A percentile compares a stretch with the other conserved stretches of the same genome.
Evolutionary conservation across 2,888 invertebrate species (phyloP).

Genomic region (Eupsilia transversa): DNA sequence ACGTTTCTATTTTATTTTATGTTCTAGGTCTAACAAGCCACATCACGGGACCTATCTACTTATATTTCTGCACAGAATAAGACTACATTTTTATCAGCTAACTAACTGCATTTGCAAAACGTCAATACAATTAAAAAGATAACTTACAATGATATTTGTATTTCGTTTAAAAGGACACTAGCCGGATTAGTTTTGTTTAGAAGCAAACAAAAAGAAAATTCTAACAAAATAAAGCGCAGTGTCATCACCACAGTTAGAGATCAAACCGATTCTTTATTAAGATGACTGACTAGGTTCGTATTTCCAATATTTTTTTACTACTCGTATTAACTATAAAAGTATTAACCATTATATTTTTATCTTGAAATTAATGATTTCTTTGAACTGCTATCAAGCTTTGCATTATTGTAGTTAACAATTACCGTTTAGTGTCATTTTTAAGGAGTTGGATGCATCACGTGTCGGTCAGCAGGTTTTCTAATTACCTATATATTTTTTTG

Average conservation of each 20-base stretch:
- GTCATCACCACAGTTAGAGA: constrained; percentile 15
- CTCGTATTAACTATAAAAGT: too few relatives aligned
- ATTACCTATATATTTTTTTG: background rate
- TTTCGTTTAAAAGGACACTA: background rate
- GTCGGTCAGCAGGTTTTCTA: background rate
- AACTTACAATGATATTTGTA: background rate
- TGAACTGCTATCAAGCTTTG: constrained; percentile 28
- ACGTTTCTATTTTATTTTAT: background rate
- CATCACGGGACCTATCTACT: background rate
- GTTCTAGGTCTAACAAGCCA: background rate
- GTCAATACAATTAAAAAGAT: constrained; percentile 17
- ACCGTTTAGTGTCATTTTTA: constrained; percentile 23
- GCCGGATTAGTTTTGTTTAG: background rate
- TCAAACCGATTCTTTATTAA: constrained; percentile 32
- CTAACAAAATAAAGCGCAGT: constrained; percentile 12
- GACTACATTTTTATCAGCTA: background rate
- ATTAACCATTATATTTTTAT: constrained; percentile 11
- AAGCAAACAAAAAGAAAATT: background rate
- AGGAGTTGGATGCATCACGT: constrained; percentile 6
- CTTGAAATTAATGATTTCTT: constrained; percentile 37
- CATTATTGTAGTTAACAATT: constrained; percentile 21
- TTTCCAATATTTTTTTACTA: constrained; percentile 38
- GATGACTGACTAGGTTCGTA: constrained; percentile 22
- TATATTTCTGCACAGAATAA: background rate
- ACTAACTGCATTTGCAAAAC: background rate